phyloP scores from a whole-genome alignment of 2,888 invertebrate genomes.

The Fragum fragum region DNA sequence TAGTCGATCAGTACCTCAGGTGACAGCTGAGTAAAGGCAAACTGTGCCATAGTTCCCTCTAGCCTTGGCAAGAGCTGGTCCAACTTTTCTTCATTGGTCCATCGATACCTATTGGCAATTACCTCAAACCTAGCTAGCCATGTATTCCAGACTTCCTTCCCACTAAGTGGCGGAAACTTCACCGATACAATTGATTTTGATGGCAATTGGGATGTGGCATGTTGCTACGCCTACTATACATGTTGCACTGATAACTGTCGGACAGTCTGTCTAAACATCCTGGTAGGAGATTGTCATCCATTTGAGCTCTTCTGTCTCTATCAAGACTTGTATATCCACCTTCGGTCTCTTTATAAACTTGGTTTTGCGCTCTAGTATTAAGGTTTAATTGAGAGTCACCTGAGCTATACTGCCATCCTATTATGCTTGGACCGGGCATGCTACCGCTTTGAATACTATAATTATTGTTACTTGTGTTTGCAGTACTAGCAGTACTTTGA shows the following conservation, averaged over 20 bases:
- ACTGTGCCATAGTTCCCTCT: slow-evolving; percentile 55
- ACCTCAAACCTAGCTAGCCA: slow-evolving; percentile 24
- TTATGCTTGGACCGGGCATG: not conserved
- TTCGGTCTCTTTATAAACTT: not conserved
- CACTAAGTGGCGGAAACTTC: slow-evolving; percentile 9
- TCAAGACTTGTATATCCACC: not conserved
- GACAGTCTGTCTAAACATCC: not conserved
- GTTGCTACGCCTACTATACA: not conserved
- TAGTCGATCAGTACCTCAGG: slow-evolving; percentile 21
- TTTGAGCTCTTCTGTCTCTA: not conserved
- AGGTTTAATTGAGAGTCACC: not conserved
- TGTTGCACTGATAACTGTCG: slow-evolving; percentile 2
- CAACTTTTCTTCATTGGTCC: too few species aligned
- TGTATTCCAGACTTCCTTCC: not conserved
- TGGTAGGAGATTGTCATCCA: not conserved
- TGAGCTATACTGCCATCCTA: slow-evolving; percentile 5
- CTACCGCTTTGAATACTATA: not conserved
- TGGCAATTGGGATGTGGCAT: not conserved
- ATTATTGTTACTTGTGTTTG: not conserved
- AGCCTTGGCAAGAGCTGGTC: slow-evolving; percentile 50
- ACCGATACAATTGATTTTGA: not conserved
- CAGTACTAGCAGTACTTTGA: not conserved
- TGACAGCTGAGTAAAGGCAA: too few species aligned
- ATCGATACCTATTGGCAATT: slow-evolving; percentile 6
- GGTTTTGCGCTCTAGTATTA: not conserved